phyloP scores from a whole-genome alignment of 2,888 invertebrate species.

The Gryllus longicercus region DNA sequence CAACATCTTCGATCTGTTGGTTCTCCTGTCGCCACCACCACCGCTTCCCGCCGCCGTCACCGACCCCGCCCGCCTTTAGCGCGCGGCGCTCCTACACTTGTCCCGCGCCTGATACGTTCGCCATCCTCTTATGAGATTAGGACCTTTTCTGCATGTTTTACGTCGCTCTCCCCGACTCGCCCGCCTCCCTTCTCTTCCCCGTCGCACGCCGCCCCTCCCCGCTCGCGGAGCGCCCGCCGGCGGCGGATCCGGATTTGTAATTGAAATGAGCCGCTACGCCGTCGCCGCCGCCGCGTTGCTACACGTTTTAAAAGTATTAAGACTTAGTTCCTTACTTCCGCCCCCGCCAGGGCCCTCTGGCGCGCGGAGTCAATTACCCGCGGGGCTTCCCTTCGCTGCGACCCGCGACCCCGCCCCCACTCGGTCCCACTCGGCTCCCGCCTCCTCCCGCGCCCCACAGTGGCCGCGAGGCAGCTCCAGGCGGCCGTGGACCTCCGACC shows the following conservation, averaged over 20 bases:
- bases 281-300: constrained; percentile 11
- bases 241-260: constrained; percentile 28
- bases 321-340: constrained; percentile 17
- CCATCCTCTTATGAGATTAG: constrained; percentile 17
- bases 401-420: background rate
- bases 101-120: constrained; percentile 5
- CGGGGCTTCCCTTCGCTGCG: background rate
- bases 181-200: background rate
- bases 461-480: too few relatives aligned
- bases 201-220: background rate
- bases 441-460: too few relatives aligned
- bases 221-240: background rate
- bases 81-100: background rate
- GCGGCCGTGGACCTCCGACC: too few relatives aligned
- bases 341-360: background rate
- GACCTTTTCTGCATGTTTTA: constrained; percentile 17
- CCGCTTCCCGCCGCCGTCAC: too few relatives aligned
- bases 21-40: too few relatives aligned
- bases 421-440: too few relatives aligned
- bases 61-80: too few relatives aligned
- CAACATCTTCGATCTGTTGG: too few relatives aligned
- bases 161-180: background rate
- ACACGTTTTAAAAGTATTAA: constrained; percentile 17
- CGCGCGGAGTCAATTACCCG: background rate
- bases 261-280: constrained; percentile 27